Conservation (phyloP, 2,113 vertebrate genomes). For the Toxotes jaculatrix region DNA sequence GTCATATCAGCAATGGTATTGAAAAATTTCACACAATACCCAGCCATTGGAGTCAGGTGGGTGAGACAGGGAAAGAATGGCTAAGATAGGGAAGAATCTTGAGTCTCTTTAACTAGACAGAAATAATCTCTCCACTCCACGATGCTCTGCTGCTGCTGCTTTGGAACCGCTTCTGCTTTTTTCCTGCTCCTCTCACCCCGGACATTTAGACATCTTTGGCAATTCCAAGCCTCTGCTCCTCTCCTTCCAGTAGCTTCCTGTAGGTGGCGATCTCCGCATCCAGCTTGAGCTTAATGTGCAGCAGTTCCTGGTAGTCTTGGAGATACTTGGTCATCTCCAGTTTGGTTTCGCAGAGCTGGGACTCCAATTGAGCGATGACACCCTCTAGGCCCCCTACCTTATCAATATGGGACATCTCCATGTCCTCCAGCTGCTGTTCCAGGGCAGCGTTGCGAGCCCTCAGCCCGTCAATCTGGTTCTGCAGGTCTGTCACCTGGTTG, state of each 20-base stretch:
- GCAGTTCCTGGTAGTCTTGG: slow-evolving; percentile 78
- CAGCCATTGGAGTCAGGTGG: background rate
- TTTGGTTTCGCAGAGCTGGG: slow-evolving; percentile 86
- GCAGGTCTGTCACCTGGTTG: slow-evolving; percentile 81
- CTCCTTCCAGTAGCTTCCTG: slow-evolving; percentile 87
- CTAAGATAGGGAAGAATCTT: slow-evolving; percentile 3
- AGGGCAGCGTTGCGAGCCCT: slow-evolving; percentile 79
- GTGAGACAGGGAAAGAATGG: background rate
- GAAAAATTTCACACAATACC: slow-evolving; percentile 20
- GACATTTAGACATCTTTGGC: slow-evolving; percentile 61
- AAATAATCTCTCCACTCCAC: slow-evolving; percentile 34
- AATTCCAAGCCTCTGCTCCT: slow-evolving; percentile 85
- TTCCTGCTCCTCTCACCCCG: slow-evolving; percentile 8
- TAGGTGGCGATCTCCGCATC: slow-evolving; percentile 87
- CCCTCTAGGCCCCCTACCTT: slow-evolving; percentile 72
- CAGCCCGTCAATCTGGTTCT: slow-evolving; percentile 84
- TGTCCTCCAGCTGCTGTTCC: slow-evolving; percentile 86
- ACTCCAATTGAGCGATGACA: slow-evolving; percentile 83
- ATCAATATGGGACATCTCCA: slow-evolving; percentile 83
- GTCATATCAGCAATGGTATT: background rate
- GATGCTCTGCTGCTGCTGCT: slow-evolving; percentile 19
- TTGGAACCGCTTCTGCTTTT: background rate
- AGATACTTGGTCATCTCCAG: slow-evolving; percentile 81
- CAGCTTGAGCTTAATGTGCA: slow-evolving; percentile 87
- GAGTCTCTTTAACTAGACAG: slow-evolving; percentile 7